These are phyloP conservation scores for Protomyctophum bolini DNA, from an alignment of 2,113 vertebrate genomes.

Conservation along the genomic window DNA sequence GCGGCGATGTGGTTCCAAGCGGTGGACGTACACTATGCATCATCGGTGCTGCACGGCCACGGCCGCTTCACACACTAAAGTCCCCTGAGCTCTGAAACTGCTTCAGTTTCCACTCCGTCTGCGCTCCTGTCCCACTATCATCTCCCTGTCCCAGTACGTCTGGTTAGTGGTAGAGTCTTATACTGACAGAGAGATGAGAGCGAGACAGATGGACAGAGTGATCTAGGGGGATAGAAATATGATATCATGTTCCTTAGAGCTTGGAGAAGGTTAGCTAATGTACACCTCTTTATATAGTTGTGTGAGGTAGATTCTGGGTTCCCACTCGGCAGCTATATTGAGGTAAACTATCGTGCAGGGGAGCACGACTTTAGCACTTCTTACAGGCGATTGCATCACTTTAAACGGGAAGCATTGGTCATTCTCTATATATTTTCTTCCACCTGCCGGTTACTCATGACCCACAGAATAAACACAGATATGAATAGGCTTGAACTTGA, in stretches of 20 bases:
- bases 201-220: constrained; percentile 74
- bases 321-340: constrained; percentile 41
- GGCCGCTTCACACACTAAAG: constrained; percentile 25
- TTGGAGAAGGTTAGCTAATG: constrained; percentile 72
- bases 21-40: constrained; percentile 16
- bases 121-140: too few species aligned
- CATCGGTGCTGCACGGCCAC: constrained; percentile 34
- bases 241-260: constrained; percentile 69
- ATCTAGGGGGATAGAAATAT: constrained; percentile 67
- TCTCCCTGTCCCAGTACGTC: too few species aligned
- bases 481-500: constrained; percentile 28
- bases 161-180: constrained; percentile 28
- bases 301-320: constrained; percentile 52
- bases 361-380: constrained; percentile 44
- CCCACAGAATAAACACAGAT: constrained; percentile 42
- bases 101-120: too few species aligned
- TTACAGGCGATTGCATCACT: constrained; percentile 78
- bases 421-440: constrained; percentile 19
- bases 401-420: constrained; percentile 39
- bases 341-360: constrained; percentile 31
- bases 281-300: constrained; percentile 78
- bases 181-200: constrained; percentile 56
- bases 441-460: constrained; percentile 28
- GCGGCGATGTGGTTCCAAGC: constrained; percentile 48
- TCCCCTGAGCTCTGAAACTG: too few species aligned